Evolutionary conservation across 2,113 vertebrate species (phyloP).

Genomic region (Actenoides lindsayi): DNA sequence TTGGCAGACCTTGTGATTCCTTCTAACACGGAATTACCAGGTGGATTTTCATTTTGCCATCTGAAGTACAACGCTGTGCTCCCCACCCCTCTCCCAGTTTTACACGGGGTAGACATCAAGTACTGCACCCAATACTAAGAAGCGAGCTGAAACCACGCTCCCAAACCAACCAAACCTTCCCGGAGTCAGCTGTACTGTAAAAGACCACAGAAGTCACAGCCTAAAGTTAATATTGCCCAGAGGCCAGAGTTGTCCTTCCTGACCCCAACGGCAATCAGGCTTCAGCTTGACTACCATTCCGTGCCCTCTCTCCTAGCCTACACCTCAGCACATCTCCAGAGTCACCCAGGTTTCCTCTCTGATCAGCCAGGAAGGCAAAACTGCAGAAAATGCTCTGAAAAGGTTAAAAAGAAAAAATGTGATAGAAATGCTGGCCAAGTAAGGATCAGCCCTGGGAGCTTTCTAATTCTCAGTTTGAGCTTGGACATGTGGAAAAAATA

Average conservation of each 20-base stretch:
- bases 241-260: neutral
- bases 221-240: neutral
- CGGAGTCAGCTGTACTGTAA: neutral
- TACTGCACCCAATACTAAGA: neutral
- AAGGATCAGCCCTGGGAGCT: slow-evolving; percentile 14
- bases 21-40: neutral
- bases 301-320: neutral
- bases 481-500: slow-evolving; percentile 59
- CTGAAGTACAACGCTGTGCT: neutral
- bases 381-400: slow-evolving; percentile 8
- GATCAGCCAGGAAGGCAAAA: neutral
- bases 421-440: neutral
- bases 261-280: neutral
- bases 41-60: neutral
- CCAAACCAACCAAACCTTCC: neutral
- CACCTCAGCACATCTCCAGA: neutral
- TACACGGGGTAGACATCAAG: neutral
- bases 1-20: neutral
- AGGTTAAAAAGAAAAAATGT: slow-evolving; percentile 47
- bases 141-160: neutral
- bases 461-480: slow-evolving; percentile 31
- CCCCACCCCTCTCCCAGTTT: neutral
- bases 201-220: neutral
- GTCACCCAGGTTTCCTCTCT: neutral
- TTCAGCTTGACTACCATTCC: neutral